phyloP scores from a whole-genome alignment of 2,888 invertebrate genomes.

The Myopa testacea region DNA sequence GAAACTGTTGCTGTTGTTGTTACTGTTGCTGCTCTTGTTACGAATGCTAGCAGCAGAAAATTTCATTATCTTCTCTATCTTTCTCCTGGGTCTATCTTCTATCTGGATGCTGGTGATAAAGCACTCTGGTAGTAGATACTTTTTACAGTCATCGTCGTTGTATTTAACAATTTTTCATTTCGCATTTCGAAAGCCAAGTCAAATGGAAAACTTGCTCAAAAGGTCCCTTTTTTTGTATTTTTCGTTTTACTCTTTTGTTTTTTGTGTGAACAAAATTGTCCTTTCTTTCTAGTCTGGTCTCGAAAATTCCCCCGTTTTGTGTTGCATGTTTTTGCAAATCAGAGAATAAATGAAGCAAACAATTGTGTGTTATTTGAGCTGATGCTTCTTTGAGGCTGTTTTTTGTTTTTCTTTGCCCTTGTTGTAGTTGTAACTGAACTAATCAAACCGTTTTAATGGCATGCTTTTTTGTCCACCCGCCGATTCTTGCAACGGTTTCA shows the following conservation, averaged over 20 bases:
- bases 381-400: conserved; percentile 11
- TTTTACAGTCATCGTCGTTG: neutral
- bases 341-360: conserved; percentile 45
- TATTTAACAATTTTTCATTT: conserved; percentile 24
- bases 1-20: neutral
- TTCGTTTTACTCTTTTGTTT: neutral
- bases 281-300: neutral
- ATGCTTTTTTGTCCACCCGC: neutral
- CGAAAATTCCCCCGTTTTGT: conserved; percentile 30
- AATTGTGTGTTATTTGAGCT: conserved; percentile 46
- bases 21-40: neutral
- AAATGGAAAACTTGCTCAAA: conserved; percentile 42
- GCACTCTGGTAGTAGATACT: neutral
- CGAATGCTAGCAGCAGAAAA: neutral
- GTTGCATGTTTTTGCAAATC: conserved; percentile 36
- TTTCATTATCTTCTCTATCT: conserved; percentile 22
- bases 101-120: neutral
- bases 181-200: conserved; percentile 39
- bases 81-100: neutral
- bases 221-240: conserved; percentile 23
- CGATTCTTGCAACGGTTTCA: neutral
- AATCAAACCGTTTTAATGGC: conserved; percentile 26
- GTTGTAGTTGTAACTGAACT: conserved; percentile 29
- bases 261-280: neutral
- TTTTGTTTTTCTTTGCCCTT: neutral